phyloP scores from a whole-genome alignment of 2,888 invertebrate genomes.

The Theretra japonica region DNA sequence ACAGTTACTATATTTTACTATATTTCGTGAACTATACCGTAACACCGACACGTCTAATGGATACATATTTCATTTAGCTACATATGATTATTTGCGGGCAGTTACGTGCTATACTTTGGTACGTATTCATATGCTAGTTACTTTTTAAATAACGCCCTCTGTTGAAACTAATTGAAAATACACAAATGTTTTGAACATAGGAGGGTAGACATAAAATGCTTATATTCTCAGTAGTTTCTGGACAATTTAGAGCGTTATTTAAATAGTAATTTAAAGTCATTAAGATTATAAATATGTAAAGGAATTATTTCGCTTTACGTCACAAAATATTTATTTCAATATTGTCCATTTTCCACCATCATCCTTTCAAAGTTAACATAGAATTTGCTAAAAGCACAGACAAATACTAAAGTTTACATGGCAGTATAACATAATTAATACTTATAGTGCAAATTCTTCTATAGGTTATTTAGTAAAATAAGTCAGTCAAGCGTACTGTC shows the following conservation, averaged over 20 bases:
- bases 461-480: neutral
- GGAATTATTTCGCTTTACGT: neutral
- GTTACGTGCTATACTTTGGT: constrained; percentile 55
- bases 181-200: neutral
- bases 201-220: neutral
- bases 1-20: constrained; percentile 42
- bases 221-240: too few relatives aligned
- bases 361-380: neutral
- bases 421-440: neutral
- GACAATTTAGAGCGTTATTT: neutral
- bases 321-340: neutral
- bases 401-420: neutral
- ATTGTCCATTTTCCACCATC: neutral
- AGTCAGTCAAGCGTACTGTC: constrained; percentile 5
- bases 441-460: neutral
- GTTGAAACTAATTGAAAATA: too few relatives aligned
- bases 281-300: neutral
- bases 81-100: constrained; percentile 57
- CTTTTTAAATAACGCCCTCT: neutral
- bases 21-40: constrained; percentile 75
- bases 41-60: constrained; percentile 81
- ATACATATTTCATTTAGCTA: constrained; percentile 67
- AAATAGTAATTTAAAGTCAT: neutral
- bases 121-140: constrained; percentile 7
- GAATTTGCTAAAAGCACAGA: neutral